Evolutionary conservation across 2,113 vertebrate species (phyloP).

Genomic region (Bujurquina vittata): DNA sequence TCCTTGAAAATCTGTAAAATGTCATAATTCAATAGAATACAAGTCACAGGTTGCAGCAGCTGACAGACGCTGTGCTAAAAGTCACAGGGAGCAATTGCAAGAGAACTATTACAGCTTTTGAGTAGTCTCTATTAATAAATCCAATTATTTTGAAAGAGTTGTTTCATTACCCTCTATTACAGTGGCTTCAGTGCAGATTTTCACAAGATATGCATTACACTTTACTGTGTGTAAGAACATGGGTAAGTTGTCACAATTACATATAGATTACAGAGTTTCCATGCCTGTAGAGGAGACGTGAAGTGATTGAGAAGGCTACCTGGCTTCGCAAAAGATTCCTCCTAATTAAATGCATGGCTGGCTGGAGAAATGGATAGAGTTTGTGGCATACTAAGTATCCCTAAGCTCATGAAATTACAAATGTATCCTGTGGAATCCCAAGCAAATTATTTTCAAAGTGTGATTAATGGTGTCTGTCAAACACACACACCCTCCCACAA

Average conservation of each 20-base stretch:
- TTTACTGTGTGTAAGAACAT: slow-evolving; percentile 26
- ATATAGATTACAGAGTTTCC: slow-evolving; percentile 42
- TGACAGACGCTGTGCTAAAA: not conserved
- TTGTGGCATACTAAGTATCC: slow-evolving; percentile 53
- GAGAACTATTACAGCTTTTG: not conserved
- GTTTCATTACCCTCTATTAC: not conserved
- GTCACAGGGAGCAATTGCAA: not conserved
- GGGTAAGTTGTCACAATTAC: slow-evolving; percentile 43
- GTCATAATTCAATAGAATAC: not conserved
- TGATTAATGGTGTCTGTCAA: slow-evolving; percentile 75
- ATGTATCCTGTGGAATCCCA: slow-evolving; percentile 65
- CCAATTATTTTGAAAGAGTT: not conserved
- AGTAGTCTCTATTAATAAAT: not conserved
- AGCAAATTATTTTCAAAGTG: slow-evolving; percentile 76
- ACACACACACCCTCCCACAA: slow-evolving; percentile 19
- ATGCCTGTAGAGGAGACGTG: slow-evolving; percentile 17
- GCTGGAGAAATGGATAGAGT: slow-evolving; percentile 61
- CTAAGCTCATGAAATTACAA: slow-evolving; percentile 70
- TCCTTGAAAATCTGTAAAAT: no score
- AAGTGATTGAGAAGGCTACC: slow-evolving; percentile 53
- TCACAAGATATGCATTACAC: not conserved
- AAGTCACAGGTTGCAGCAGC: not conserved
- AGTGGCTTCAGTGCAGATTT: not conserved
- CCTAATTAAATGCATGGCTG: slow-evolving; percentile 71
- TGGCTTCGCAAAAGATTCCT: slow-evolving; percentile 53